Evolutionary conservation across 1,140 invertebrate species (phyloP).

Genomic region (Ptiloglossa arizonensis): DNA sequence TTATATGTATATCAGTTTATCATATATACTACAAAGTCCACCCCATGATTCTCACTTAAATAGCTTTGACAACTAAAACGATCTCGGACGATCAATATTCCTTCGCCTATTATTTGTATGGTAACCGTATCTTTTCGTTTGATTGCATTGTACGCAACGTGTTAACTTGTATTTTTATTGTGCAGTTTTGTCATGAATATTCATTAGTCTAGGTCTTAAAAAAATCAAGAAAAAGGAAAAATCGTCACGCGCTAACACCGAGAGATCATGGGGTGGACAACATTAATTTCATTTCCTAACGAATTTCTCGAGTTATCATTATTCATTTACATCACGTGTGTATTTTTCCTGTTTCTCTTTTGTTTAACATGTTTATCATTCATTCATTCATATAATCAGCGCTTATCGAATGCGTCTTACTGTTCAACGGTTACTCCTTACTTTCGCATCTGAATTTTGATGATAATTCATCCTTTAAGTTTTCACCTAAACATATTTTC

Average conservation of each 20-base stretch:
- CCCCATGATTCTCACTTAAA: constrained; percentile 66
- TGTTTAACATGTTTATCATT: background rate
- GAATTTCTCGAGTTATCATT: constrained; percentile 57
- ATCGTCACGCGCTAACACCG: background rate
- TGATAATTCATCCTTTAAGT: constrained; percentile 45
- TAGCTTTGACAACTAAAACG: constrained; percentile 63
- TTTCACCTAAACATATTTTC: constrained; percentile 65
- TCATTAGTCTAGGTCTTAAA: background rate
- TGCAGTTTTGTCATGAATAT: constrained; percentile 4
- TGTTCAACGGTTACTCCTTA: background rate
- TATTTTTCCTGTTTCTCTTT: background rate
- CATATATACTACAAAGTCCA: constrained; percentile 63
- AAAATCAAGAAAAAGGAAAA: background rate
- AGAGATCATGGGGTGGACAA: constrained; percentile 60
- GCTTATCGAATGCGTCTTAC: constrained; percentile 18
- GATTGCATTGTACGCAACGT: constrained; percentile 58
- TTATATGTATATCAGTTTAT: constrained; percentile 60
- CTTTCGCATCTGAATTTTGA: background rate
- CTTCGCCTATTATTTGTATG: constrained; percentile 44
- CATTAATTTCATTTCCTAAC: constrained; percentile 67
- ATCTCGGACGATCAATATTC: constrained; percentile 43
- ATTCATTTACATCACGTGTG: constrained; percentile 53
- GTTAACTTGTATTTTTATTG: constrained; percentile 10
- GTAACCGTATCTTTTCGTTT: constrained; percentile 53
- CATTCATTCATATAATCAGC: constrained; percentile 1